Conservation (phyloP, 2,888 invertebrate species). For the Dysmachus trigonus region DNA sequence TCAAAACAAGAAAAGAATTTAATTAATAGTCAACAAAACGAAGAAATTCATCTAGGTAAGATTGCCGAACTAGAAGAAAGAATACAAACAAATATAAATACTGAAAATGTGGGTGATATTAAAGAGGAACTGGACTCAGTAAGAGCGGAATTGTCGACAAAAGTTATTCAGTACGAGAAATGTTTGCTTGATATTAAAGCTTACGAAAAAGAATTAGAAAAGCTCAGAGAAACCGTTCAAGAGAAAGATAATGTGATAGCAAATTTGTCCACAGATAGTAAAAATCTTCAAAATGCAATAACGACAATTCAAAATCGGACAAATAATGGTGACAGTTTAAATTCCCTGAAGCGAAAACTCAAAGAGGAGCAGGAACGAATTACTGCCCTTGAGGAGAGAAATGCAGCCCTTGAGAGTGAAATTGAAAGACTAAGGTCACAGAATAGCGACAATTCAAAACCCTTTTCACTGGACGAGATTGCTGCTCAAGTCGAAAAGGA, state of each 20-base stretch:
- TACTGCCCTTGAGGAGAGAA: slow-evolving; percentile 65
- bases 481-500: slow-evolving; percentile 69
- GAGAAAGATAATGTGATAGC: slow-evolving; percentile 70
- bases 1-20: slow-evolving; percentile 57
- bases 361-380: slow-evolving; percentile 54
- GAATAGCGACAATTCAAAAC: slow-evolving; percentile 58
- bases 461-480: slow-evolving; percentile 67
- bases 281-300: slow-evolving; percentile 67
- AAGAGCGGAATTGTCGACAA: slow-evolving; percentile 63
- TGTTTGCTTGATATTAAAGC: slow-evolving; percentile 61
- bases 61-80: slow-evolving; percentile 56
- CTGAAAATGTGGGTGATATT: slow-evolving; percentile 51
- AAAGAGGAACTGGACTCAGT: slow-evolving; percentile 61
- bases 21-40: slow-evolving; percentile 56
- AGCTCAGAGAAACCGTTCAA: slow-evolving; percentile 68
- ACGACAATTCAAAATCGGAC: slow-evolving; percentile 66
- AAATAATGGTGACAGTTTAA: slow-evolving; percentile 63
- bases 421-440: slow-evolving; percentile 58
- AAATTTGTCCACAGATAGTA: slow-evolving; percentile 70
- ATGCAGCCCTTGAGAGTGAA: slow-evolving; percentile 65
- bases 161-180: slow-evolving; percentile 62
- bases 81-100: slow-evolving; percentile 55
- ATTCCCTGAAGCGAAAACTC: slow-evolving; percentile 55
- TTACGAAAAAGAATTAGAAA: slow-evolving; percentile 67
- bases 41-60: slow-evolving; percentile 54